phyloP scores from a whole-genome alignment of 2,113 vertebrate species.

The Cercocebus atys region DNA sequence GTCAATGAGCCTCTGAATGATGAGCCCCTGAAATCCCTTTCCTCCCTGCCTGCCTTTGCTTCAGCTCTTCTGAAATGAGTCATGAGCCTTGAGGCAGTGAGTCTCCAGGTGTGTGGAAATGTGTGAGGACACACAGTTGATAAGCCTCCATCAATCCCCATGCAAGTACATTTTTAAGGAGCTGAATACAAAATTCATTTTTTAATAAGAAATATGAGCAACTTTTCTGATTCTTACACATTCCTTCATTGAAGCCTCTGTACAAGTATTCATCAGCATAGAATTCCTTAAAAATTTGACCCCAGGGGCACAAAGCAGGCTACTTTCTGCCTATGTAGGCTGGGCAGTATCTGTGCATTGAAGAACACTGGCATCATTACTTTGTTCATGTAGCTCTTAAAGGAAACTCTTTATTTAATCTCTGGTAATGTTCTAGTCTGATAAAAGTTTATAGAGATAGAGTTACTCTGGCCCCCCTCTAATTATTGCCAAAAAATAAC shows the following conservation, averaged over 20 bases:
- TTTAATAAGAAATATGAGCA: background rate
- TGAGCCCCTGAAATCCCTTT: background rate
- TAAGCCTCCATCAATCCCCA: background rate
- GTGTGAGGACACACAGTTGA: background rate
- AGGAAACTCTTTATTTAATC: background rate
- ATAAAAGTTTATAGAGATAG: background rate
- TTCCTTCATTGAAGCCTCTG: background rate
- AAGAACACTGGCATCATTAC: background rate
- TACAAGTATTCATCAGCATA: background rate
- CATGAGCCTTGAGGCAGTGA: background rate
- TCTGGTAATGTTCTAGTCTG: background rate
- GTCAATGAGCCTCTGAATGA: fast-evolving
- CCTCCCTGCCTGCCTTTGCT: background rate
- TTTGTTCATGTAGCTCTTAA: background rate
- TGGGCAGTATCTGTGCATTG: too few species aligned
- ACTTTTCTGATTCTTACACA: background rate
- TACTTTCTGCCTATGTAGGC: background rate
- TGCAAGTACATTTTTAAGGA: background rate
- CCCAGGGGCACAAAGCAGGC: background rate
- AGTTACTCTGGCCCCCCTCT: background rate
- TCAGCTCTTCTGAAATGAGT: background rate
- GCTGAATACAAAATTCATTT: background rate
- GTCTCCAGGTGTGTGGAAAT: background rate
- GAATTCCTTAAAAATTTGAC: background rate
- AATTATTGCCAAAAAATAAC: constrained; percentile 17